A percentile compares a stretch with the other conserved stretches of the same genome.
Conservation (phyloP, 1,140 invertebrate species). For the Stratiolaelaps scimitus region DNA sequence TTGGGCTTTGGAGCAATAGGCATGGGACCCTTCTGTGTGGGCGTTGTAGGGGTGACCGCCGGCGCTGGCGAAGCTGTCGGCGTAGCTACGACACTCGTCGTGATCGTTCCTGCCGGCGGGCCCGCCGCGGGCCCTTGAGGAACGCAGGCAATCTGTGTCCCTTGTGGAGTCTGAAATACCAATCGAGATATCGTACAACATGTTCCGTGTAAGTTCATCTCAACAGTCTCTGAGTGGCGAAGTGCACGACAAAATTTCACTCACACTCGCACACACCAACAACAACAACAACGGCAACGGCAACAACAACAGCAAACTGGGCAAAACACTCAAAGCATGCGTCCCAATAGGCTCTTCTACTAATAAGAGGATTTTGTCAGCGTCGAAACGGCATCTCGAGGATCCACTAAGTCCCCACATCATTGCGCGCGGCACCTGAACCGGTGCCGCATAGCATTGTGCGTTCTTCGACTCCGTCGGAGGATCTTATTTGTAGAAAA, state of each 20-base stretch:
- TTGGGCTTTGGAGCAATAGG: conserved; percentile 21
- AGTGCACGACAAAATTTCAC: background rate
- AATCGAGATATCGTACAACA: background rate
- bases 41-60: background rate
- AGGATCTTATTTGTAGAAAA: too few relatives aligned
- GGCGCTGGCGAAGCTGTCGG: background rate
- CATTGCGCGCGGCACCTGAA: too few relatives aligned
- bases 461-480: too few relatives aligned
- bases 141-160: background rate
- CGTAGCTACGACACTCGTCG: background rate
- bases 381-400: too few relatives aligned
- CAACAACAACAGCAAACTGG: too few relatives aligned
- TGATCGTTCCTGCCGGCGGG: background rate
- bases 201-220: background rate
- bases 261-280: too few relatives aligned
- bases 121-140: background rate
- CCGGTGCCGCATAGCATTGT: too few relatives aligned
- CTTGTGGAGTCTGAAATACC: conserved; percentile 4
- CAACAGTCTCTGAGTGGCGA: background rate
- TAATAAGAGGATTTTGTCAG: too few relatives aligned
- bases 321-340: too few relatives aligned
- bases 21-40: conserved; percentile 19
- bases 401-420: too few relatives aligned
- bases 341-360: too few relatives aligned
- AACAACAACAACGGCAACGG: too few relatives aligned